Conservation (phyloP, 2,888 invertebrate genomes). For the Cremastinae sp. region DNA sequence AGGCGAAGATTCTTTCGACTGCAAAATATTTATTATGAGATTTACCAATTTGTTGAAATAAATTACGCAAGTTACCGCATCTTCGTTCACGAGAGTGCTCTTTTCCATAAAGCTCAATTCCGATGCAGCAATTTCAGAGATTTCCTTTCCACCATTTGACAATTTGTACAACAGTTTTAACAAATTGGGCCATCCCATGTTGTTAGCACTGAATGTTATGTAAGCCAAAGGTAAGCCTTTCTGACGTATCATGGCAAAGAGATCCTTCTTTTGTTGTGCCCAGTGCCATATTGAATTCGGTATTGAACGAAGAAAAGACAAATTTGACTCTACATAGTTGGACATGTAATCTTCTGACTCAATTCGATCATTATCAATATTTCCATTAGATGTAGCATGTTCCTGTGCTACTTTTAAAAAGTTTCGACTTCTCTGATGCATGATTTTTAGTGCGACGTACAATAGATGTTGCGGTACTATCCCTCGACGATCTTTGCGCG, state of each 20-base stretch:
- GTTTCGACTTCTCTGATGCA: conserved; percentile 67
- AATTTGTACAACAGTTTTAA: conserved; percentile 74
- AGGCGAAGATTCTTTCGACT: conserved; percentile 71
- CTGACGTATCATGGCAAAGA: conserved; percentile 72
- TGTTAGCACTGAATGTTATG: conserved; percentile 78
- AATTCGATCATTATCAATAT: conserved; percentile 69
- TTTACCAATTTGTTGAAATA: conserved; percentile 76
- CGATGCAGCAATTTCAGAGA: conserved; percentile 15
- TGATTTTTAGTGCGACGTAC: conserved; percentile 78
- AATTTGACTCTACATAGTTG: conserved; percentile 64
- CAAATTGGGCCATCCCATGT: conserved; percentile 75
- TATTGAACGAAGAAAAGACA: conserved; percentile 50
- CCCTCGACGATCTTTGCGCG: conserved; percentile 76
- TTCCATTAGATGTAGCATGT: conserved; percentile 68
- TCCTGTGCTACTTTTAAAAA: conserved; percentile 37
- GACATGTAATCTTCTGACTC: conserved; percentile 70
- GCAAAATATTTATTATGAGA: conserved; percentile 67
- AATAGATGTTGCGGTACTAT: conserved; percentile 71
- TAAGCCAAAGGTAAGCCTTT: conserved; percentile 75
- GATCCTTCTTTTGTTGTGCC: conserved; percentile 51
- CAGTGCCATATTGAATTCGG: conserved; percentile 56
- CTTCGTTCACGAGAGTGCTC: conserved; percentile 66
- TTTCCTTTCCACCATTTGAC: conserved; percentile 7
- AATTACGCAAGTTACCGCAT: conserved; percentile 71
- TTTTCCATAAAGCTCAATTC: conserved; percentile 27